Percentiles rank a stretch among this genome's conserved stretches.
Conservation (phyloP, 2,113 vertebrate genomes). For the Leptocoma aspasia region DNA sequence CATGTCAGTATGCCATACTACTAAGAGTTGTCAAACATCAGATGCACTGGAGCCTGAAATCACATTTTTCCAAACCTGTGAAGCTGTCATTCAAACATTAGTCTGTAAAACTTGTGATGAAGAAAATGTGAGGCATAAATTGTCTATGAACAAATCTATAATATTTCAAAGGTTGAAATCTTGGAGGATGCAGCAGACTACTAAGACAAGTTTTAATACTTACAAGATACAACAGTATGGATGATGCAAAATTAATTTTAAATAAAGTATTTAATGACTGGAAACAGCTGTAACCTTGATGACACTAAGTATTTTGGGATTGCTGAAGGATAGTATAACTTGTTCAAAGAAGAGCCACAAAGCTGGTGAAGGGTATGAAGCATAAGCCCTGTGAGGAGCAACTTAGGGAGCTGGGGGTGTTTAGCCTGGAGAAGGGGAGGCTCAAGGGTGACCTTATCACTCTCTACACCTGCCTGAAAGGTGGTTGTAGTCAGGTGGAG, state of each 20-base stretch:
- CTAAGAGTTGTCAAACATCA: neutral
- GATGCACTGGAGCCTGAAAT: neutral
- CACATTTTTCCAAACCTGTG: slow-evolving; percentile 37
- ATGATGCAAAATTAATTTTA: slow-evolving; percentile 55
- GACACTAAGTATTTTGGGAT: slow-evolving; percentile 37
- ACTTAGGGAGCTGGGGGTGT: neutral
- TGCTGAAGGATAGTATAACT: slow-evolving; percentile 5
- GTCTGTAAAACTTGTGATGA: neutral
- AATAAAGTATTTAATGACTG: slow-evolving; percentile 66
- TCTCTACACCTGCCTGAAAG: neutral
- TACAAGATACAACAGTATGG: slow-evolving; percentile 23
- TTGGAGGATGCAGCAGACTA: slow-evolving; percentile 34
- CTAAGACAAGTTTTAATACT: slow-evolving; percentile 29
- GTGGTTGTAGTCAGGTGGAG: neutral
- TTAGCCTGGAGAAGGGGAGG: neutral
- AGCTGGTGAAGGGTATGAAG: neutral
- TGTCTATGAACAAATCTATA: slow-evolving; percentile 38
- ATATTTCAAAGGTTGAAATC: neutral
- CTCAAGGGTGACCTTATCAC: neutral
- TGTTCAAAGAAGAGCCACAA: neutral
- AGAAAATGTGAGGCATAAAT: neutral
- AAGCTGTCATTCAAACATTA: slow-evolving; percentile 10
- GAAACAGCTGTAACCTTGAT: slow-evolving; percentile 54
- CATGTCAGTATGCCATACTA: neutral
- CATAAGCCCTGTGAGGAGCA: neutral